A percentile compares a stretch with the other conserved stretches of the same genome.
These are phyloP conservation scores for Camelus dromedarius DNA, from an alignment of 2,113 vertebrate genomes.

Conservation along the genomic window DNA sequence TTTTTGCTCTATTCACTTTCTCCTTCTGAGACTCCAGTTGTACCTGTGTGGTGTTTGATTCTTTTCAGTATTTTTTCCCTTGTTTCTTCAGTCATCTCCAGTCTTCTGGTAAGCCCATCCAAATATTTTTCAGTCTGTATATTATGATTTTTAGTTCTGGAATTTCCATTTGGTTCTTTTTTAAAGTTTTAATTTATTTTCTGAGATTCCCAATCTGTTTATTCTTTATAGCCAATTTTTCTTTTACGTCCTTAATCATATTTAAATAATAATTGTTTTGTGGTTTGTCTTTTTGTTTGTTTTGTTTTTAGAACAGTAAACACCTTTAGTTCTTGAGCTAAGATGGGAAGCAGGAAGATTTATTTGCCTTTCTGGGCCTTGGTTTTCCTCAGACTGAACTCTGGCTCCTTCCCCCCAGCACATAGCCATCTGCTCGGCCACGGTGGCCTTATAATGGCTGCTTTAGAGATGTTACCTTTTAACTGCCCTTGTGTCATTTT, in stretches of 20 bases:
- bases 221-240: background rate
- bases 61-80: background rate
- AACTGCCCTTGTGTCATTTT: background rate
- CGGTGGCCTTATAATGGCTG: background rate
- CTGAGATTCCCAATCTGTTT: background rate
- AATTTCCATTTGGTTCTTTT: background rate
- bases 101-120: background rate
- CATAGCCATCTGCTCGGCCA: background rate
- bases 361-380: background rate
- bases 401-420: background rate
- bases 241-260: background rate
- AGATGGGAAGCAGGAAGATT: background rate
- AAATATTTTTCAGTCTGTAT: background rate
- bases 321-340: background rate
- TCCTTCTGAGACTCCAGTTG: background rate
- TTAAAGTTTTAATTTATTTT: background rate
- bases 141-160: background rate
- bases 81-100: background rate
- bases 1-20: background rate
- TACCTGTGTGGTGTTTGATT: background rate
- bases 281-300: background rate
- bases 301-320: background rate
- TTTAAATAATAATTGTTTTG: background rate
- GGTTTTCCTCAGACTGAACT: background rate
- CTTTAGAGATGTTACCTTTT: background rate